phyloP scores from a whole-genome alignment of 2,797 vertebrate species.

The Acanthis flammea region DNA sequence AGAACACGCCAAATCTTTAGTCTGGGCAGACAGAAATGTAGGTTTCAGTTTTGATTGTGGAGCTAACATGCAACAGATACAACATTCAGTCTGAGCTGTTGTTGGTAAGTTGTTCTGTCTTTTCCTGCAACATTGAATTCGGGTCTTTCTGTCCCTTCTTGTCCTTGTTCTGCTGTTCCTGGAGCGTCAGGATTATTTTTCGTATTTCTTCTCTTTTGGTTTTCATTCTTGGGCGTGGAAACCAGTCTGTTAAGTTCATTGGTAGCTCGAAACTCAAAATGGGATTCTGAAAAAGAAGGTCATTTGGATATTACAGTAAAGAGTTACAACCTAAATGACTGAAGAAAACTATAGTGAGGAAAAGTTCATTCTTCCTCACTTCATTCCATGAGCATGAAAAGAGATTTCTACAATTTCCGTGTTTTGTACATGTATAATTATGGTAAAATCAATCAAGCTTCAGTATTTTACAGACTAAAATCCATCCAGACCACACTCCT shows the following conservation, averaged over 20 bases:
- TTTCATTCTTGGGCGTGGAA: constrained; percentile 94
- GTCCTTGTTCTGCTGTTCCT: constrained; percentile 84
- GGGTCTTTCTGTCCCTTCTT: constrained; percentile 79
- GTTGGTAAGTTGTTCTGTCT: constrained; percentile 66
- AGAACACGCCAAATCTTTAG: constrained; percentile 67
- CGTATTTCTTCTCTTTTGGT: constrained; percentile 94
- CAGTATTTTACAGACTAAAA: not conserved
- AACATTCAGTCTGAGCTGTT: constrained; percentile 78
- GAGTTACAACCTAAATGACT: not conserved
- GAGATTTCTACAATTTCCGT: not conserved
- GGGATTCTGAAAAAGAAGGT: constrained; percentile 81
- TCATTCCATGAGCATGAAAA: not conserved
- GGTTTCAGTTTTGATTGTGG: constrained; percentile 62
- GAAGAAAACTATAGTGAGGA: not conserved
- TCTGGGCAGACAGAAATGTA: constrained; percentile 58
- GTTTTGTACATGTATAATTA: not conserved
- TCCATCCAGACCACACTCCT: not conserved
- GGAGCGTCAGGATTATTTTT: constrained; percentile 88
- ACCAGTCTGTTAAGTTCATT: constrained; percentile 92
- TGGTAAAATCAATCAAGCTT: not conserved
- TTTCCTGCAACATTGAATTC: constrained; percentile 72
- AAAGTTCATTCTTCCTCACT: not conserved
- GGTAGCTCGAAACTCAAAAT: constrained; percentile 91
- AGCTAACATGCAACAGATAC: constrained; percentile 61
- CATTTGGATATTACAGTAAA: not conserved